Base-by-base conservation (phyloP, 2,888 invertebrate genomes). In the Sinohyriopsis cumingii region DNA sequence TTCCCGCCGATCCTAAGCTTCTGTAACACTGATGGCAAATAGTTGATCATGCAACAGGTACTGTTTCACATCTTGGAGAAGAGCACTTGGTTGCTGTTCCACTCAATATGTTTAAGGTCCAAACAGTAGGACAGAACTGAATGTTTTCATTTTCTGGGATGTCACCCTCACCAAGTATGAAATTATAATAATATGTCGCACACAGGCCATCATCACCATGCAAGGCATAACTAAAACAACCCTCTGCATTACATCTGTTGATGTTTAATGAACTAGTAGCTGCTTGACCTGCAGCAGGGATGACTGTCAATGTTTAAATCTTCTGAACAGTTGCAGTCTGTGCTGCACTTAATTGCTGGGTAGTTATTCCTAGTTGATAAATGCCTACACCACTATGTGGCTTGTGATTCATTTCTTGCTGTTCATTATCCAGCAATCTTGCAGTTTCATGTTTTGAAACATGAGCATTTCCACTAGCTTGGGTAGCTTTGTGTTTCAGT, bases 171-270 rank as follows among this genome's bases (percentile, higher is more conserved):
- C 71, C 71, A 73, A 71, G 71, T 62, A 72, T 12, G 5, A 66
- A 65, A 5, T 56, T 53, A n/a, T 71, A 54, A 59, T 78, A 78
- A 59, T 78, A 79, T 12, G 60, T 57, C n/a, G 75, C 69, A 69
- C 81, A 81, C n/a, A 65, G 65, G 15, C 75, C 76, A 67, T 74
- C 54, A 25, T 74, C 71, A 12, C 72, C 76, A 22, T 57, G 73
- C 22, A 72, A 60, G 19, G 77, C 79, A 25, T 33, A 60, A 18
- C 66, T 72, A 2, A 61, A 15, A 61, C 79, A 81, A 20, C 55
- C 63, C 22, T 28, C 18, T 5, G 63, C 68, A 55, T 55, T 72
- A 22, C 81, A 81, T 68, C 61, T 64, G 25, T 63, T 68, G 28
- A 0, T 33, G 25, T 64, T 69, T 22, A 55, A 15, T 22, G 69